A percentile compares a stretch with the other conserved stretches of the same genome.
phyloP scores from a whole-genome alignment of 2,113 vertebrate species.

The Gnathochromis pfefferi region DNA sequence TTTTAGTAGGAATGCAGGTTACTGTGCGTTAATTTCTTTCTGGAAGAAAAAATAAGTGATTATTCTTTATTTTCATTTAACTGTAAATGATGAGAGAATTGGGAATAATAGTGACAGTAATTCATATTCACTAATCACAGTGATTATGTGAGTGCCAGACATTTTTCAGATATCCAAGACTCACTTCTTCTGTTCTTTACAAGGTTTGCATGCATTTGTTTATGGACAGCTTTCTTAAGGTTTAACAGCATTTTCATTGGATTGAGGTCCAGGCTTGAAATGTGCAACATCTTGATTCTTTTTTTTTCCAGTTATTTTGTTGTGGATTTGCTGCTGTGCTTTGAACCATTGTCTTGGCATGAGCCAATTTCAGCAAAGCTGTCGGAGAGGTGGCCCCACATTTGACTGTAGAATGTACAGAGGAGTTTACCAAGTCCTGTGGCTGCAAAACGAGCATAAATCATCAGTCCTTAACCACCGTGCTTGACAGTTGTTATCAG shows the following conservation, averaged over 20 bases:
- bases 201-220: neutral
- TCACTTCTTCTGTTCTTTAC: neutral
- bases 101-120: neutral
- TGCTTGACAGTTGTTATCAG: neutral
- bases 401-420: neutral
- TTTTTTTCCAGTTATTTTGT: neutral
- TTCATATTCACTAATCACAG: neutral
- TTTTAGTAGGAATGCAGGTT: neutral
- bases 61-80: neutral
- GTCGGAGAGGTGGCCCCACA: neutral
- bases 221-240: neutral
- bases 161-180: neutral
- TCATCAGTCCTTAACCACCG: neutral
- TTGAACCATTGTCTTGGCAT: neutral
- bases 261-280: neutral
- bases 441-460: neutral
- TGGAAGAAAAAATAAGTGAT: neutral
- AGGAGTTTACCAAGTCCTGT: neutral
- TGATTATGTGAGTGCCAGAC: neutral
- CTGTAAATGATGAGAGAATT: neutral
- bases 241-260: neutral
- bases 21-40: neutral
- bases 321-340: neutral
- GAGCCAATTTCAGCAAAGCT: neutral
- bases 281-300: neutral